Evolutionary conservation across 2,113 vertebrate genomes (phyloP), one percentile per base, ranked within the genome.

Genomic region (Canis aureus): DNA sequence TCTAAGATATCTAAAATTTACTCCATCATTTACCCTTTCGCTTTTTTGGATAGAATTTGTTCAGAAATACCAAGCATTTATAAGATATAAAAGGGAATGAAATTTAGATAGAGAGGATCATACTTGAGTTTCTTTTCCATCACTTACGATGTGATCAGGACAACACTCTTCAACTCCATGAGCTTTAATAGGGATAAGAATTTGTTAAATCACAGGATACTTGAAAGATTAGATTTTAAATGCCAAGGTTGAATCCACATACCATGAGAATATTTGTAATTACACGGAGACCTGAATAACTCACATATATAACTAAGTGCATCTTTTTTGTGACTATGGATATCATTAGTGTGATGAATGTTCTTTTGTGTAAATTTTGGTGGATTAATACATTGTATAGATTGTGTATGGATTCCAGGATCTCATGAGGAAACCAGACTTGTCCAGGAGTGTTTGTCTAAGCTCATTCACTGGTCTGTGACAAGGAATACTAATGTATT

Each of bases 201-300:
- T 55, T 32, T 82, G n/a, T 89, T 74, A 60, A 83, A 51, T 94
- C 69, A 62, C 25, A 35, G 23, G 29, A n/a, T 53, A 29, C 29
- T 57, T 86, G 64, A 73, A 92, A 15, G 53, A 57, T 71, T 93
- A 84, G 49, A 69, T 66, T 84, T 9, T 71, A 97, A 96, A 60
- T 64, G 15, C 53, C 20, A 25, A 2, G 35, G 69, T 88, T 69
- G 55, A 17, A 87, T 76, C 93, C 43, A 78, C 43, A 78, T 91
- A 25, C 51, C 49, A 29, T 53, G 38, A 22, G 81, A 27, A 57
- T 92, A 53, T 90, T 81, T 12, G 5, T 91, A 79, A 35, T 62
- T 86, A 94, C 29, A 29, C 57, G 43, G 51, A 66, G 29, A 85
- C 22, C 43, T 53, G 13, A 43, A 38, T 92, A 83, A 66, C 12